Evolutionary conservation across 2,888 invertebrate species (phyloP), one percentile per base, ranked within the genome.

Genomic region (Sycophila texana): DNA sequence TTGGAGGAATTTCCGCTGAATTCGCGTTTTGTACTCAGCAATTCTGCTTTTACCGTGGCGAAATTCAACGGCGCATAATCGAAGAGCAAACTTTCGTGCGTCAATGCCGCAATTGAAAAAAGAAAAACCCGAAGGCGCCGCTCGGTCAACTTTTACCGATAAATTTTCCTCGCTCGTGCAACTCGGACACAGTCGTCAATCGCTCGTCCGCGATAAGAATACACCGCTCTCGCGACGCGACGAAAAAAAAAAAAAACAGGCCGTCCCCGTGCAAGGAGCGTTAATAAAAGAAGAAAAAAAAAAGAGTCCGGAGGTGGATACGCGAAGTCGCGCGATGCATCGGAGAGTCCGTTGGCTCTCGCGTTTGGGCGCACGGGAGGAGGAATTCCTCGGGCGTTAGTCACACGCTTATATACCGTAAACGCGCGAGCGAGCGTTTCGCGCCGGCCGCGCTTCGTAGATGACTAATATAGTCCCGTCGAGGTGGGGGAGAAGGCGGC

Each of bases 331-430:
- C 60, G 49, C 72, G 39, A 39, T 39, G 39, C 39, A 39, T 39
- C 60, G 20, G 1, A 73, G 60, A 77, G 66, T 77, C 77, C 67
- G 72, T 77, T 73, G 72, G 72, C 65, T 72, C 72, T 72, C 39
- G 63, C 63, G 63, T 26, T 16, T 61, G 58, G 55, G 18, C 55
- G 55, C n/a, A n/a, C 30, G 39, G 18, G 30, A 61, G 49, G 73
- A 74, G 79, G 51, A 72, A 80, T 80, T 80, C 76, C 72, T 80
- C 58, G 76, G 73, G 73, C 73, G 72, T 80, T 80, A 80, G 80
- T 80, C 80, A 80, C 49, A 30, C 71, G 57, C 39, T 39, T 39
- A 39, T 39, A 39, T 74, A 74, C 67, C 63, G 68, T 65, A 71
- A 65, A 74, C n/a, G 70, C 74, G 74, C 39, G 75, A 58, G 60